A percentile compares a stretch with the other conserved stretches of the same genome.
phyloP scores from a whole-genome alignment of 2,797 vertebrate genomes.

The Mallotus villosus region DNA sequence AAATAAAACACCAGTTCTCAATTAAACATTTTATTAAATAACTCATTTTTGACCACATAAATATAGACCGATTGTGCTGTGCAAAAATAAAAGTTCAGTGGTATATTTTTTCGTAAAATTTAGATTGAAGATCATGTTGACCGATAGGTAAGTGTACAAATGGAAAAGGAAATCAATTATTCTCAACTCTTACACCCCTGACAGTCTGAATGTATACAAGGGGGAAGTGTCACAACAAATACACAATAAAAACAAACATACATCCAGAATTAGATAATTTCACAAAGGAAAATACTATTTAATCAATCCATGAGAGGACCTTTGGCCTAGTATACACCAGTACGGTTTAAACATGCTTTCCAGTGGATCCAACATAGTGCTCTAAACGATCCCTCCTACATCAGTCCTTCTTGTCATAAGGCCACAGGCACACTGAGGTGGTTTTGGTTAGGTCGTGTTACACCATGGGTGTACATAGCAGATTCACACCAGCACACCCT shows the following conservation, averaged over 20 bases:
- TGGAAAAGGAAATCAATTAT: not conserved
- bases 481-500: not conserved
- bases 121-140: too few relatives aligned
- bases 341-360: slow-evolving; percentile 4
- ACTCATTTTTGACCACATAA: slow-evolving; percentile 35
- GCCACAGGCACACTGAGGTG: not conserved
- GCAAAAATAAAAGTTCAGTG: slow-evolving; percentile 3
- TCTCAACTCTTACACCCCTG: not conserved
- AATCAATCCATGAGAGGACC: too few relatives aligned
- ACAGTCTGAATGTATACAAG: not conserved
- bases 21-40: slow-evolving; percentile 44
- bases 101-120: not conserved
- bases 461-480: not conserved
- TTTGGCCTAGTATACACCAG: not conserved
- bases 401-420: slow-evolving; percentile 6
- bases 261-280: not conserved
- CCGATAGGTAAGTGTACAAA: not conserved
- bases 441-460: slow-evolving; percentile 12
- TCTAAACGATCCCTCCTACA: not conserved
- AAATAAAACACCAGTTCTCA: not conserved
- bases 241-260: not conserved
- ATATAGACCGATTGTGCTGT: slow-evolving; percentile 23
- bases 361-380: slow-evolving; percentile 29
- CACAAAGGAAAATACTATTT: too few relatives aligned
- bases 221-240: not conserved